Evolutionary conservation across 2,113 vertebrate species (phyloP), one percentile per base, ranked within the genome.

Genomic region (Heliornis fulica): DNA sequence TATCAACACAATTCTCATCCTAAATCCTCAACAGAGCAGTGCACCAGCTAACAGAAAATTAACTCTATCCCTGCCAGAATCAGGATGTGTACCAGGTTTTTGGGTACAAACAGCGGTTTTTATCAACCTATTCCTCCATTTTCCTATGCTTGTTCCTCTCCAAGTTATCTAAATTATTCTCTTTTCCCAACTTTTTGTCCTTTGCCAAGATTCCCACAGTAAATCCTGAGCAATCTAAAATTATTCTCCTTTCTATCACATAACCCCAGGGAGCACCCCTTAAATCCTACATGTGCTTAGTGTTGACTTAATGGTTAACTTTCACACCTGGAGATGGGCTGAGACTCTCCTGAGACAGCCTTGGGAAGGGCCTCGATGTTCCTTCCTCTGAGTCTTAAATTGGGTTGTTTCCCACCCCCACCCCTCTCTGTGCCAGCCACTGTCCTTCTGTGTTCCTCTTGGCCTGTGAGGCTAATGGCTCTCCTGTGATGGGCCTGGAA

Each of bases 231-330:
- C 5, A 63, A 34, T 76, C 15, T 83, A 36, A 29, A 53, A 40
- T 22, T 5, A 6, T 84, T 3, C 5, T 48, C 13, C 7, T 77
- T 81, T 84, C 5, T 20, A 36, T 59, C 4, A 3, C 13, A 13
- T 46, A 21, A 9, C 2, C 8, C 13, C 28, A 59, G 8, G 34
- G 6, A 72, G 3, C 11, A 1, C 3, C 5, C 2, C 7, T 66
- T 8, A 53, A n/a, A 20, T 66, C 32, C 9, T 57, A 23, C 8
- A 23, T 18, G 4, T 43, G 45, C 4, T 57, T 79, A 57, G 8
- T 26, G 3, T 29, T 70, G 36, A 40, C 11, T 61, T 28, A 16
- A n/a, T n/a, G n/a, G n/a, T n/a, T 43, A 17, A 2, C 5, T 70
- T 82, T 79, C n/a, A 57, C 3, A 43, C 1, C 10, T 26, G 10